These are phyloP conservation scores for Taxidea taxus DNA, from an alignment of 2,113 vertebrate genomes.

Conservation along the genomic window DNA sequence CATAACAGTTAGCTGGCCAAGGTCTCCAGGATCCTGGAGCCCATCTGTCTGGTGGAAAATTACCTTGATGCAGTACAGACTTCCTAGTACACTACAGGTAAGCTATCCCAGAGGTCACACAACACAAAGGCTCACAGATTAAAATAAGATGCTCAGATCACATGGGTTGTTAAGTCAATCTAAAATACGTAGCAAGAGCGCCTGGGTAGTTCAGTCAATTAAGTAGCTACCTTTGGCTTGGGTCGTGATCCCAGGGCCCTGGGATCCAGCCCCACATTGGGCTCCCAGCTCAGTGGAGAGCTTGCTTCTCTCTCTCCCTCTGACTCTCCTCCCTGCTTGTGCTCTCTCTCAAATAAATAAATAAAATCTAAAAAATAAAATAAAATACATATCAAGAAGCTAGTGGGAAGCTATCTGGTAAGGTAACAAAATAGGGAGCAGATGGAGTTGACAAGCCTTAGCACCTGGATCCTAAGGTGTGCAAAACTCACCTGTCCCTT, in stretches of 20 bases:
- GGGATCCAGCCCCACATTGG: too few relatives aligned
- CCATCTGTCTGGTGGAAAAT: not conserved
- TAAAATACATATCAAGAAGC: not conserved
- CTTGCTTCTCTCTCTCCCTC: too few relatives aligned
- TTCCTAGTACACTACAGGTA: not conserved
- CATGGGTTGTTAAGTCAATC: not conserved
- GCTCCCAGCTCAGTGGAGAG: too few relatives aligned
- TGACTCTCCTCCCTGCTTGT: too few relatives aligned
- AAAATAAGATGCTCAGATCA: not conserved
- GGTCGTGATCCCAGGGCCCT: too few relatives aligned
- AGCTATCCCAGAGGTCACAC: not conserved
- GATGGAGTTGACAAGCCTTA: too few relatives aligned
- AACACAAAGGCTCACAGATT: not conserved
- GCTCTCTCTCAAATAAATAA: too few relatives aligned
- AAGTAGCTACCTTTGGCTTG: too few relatives aligned
- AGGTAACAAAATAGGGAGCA: not conserved
- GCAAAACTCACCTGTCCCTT: not conserved
- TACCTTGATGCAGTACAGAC: not conserved
- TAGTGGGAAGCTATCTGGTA: not conserved
- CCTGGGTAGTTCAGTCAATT: too few relatives aligned
- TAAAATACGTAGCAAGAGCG: not conserved
- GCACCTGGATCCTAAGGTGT: not conserved
- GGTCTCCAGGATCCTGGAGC: not conserved
- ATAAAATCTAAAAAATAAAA: too few relatives aligned
- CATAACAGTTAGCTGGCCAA: not conserved